These are phyloP conservation scores for Uria aalge DNA, from an alignment of 2,113 vertebrate species.

Conservation along the genomic window DNA sequence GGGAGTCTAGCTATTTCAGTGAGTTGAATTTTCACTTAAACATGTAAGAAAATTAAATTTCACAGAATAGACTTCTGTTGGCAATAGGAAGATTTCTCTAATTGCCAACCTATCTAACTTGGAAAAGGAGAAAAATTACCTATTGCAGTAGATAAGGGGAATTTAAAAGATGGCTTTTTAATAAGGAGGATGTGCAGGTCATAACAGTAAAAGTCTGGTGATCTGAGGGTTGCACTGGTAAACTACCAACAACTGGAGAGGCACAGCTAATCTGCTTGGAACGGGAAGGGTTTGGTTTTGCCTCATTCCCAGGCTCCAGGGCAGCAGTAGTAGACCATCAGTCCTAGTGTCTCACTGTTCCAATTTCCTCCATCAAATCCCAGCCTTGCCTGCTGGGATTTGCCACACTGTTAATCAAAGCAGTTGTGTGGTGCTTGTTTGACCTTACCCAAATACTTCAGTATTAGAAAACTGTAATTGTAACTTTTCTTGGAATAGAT, in stretches of 20 bases:
- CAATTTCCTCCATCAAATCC: background rate
- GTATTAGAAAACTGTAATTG: background rate
- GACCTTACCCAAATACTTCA: background rate
- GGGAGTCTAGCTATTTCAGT: background rate
- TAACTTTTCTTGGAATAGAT: background rate
- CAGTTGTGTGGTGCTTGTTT: background rate
- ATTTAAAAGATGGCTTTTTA: background rate
- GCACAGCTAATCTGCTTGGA: background rate
- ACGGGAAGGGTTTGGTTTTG: background rate
- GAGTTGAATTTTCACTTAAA: background rate
- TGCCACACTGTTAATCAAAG: background rate
- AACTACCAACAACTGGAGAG: background rate
- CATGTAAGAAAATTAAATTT: background rate
- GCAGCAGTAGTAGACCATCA: background rate
- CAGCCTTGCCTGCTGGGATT: background rate
- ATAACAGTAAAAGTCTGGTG: background rate
- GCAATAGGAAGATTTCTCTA: background rate
- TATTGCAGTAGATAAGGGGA: background rate
- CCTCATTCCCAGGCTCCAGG: background rate
- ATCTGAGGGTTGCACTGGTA: background rate
- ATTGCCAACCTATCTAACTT: background rate
- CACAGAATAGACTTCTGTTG: background rate
- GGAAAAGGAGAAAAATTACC: background rate
- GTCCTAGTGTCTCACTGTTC: fast-evolving
- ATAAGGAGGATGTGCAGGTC: background rate